Evolutionary conservation across 2,797 vertebrate species (phyloP), one percentile per base, ranked within the genome.

Genomic region (Perdix hodgsoniae): DNA sequence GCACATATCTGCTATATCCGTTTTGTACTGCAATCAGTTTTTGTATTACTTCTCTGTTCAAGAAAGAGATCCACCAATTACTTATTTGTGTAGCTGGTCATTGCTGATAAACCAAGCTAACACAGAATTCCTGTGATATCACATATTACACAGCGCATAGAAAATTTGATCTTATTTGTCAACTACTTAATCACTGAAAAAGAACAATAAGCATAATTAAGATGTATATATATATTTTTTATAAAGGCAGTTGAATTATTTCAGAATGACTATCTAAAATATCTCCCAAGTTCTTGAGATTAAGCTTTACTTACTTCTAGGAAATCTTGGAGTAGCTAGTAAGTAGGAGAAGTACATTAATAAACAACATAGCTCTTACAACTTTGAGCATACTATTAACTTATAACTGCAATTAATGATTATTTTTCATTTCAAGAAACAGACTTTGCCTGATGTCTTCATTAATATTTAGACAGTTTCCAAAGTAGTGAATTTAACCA

Each of bases 31-130:
- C 15, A 65, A 26, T 69, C 23, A 49, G 10, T 85, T 80, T 84
- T 81, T 10, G 10, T 23, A 35, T 66, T 82, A 42, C 63, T 86
- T 83, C 11, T 70, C 86, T 37, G 27, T 7, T 19, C 76, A 77
- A 64, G 75, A 83, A 83, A 22, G 14, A 35, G 14, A 9, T 65
- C n/a, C 66, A 27, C 88, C 56, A 85, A 57, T 92, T 89, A 69
- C 83, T 93, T 89, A 26, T 81, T 90, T 81, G 12, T 60, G 24
- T 91, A 69, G 24, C 21, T 66, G 33, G 42, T 75, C 0, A 5
- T 22, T 86, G 39, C 47, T 82, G 64, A 91, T 83, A 89, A 92
- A 87, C 24, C 31, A 40, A 83, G 7, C 31, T 89, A 91, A 71
- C 59, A 42, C 18, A 10, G 40, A 24, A 59, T 70, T 75, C 31